Percentiles rank a stretch among this genome's conserved stretches.
Evolutionary conservation across 2,888 invertebrate species (phyloP).

Genomic region (Glyphotaelius pellucidus): DNA sequence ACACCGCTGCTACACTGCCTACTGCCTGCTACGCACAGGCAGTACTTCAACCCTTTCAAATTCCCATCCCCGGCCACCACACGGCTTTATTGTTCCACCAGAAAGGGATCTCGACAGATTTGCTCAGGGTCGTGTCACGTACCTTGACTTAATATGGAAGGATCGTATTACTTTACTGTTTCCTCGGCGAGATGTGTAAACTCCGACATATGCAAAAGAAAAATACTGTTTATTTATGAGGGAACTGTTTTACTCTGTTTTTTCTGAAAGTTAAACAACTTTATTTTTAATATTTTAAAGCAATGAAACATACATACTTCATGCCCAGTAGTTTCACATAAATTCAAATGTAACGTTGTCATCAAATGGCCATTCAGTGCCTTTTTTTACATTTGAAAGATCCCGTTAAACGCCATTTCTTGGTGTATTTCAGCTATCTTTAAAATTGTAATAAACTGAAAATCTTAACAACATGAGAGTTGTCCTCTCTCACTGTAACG

Average conservation of each 20-base stretch:
- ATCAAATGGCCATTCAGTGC: no score
- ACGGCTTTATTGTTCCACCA: constrained; percentile 30
- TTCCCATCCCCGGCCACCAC: constrained; percentile 20
- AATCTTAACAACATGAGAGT: no score
- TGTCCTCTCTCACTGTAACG: no score
- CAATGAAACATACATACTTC: background rate
- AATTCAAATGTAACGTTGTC: background rate
- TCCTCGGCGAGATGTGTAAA: constrained; percentile 29
- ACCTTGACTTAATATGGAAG: constrained; percentile 51
- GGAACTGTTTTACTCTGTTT: constrained; percentile 31
- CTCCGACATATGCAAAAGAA: constrained; percentile 45
- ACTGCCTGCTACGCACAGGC: background rate
- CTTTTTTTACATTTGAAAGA: no score
- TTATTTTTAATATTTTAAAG: background rate
- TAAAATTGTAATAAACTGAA: no score
- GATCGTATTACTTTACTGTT: constrained; percentile 29
- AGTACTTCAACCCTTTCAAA: constrained; percentile 18
- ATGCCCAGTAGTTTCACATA: background rate
- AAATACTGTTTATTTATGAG: constrained; percentile 36
- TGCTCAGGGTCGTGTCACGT: constrained; percentile 49
- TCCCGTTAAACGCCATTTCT: no score
- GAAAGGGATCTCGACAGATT: constrained; percentile 34
- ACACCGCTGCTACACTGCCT: background rate
- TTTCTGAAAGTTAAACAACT: background rate
- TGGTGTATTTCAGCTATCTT: no score